Evolutionary conservation across 92 coral and sea anemone genomes (phyloP).

Genomic region (Meandrina meandrites): DNA sequence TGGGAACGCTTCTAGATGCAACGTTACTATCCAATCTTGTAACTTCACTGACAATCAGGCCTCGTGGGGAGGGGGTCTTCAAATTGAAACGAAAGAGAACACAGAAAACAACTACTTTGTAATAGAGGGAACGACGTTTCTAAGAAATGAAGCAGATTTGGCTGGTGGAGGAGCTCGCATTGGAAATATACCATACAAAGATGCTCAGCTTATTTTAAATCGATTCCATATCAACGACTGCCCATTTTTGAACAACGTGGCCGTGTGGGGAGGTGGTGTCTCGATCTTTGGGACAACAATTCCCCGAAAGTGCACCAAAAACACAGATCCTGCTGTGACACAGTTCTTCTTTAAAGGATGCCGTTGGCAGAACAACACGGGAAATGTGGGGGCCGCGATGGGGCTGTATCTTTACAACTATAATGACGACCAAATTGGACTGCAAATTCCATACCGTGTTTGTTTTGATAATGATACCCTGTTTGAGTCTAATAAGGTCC

Average conservation of each 20-base stretch:
- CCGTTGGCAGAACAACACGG: constrained; percentile 51
- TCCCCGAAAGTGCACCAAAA: neutral
- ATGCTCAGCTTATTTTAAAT: constrained; percentile 21
- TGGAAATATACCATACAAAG: constrained; percentile 50
- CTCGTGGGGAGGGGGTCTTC: constrained; percentile 90
- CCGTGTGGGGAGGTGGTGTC: constrained; percentile 70
- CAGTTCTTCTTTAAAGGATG: neutral
- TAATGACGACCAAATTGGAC: constrained; percentile 83
- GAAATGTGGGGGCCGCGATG: constrained; percentile 87
- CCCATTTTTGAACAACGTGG: constrained; percentile 49
- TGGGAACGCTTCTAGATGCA: constrained; percentile 77
- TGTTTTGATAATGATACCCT: constrained; percentile 57
- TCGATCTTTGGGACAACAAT: constrained; percentile 64
- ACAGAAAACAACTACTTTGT: constrained; percentile 47
- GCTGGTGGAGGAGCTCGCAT: constrained; percentile 84
- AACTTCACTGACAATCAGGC: constrained; percentile 66
- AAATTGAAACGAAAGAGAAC: constrained; percentile 53
- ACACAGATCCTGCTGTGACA: neutral
- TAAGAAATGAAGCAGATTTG: constrained; percentile 53
- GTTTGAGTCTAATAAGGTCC: constrained; percentile 50
- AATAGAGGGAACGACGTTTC: constrained; percentile 47
- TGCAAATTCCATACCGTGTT: constrained; percentile 67
- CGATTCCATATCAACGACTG: constrained; percentile 43
- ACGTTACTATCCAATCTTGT: constrained; percentile 54
- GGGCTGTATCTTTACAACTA: constrained; percentile 72